These are phyloP conservation scores for Spodoptera exigua DNA, from an alignment of 2,888 invertebrate genomes.

Conservation along the genomic window DNA sequence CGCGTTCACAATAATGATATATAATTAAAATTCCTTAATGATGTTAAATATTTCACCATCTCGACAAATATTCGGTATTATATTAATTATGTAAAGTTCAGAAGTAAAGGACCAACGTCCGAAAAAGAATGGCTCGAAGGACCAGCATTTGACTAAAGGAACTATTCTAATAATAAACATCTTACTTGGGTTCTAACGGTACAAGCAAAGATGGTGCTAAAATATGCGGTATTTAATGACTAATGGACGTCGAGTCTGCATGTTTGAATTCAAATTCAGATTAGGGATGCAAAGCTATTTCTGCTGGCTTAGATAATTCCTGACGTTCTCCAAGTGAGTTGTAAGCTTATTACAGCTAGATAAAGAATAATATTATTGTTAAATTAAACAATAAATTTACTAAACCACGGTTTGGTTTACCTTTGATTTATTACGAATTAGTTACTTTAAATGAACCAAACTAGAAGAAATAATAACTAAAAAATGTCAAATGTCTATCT, in stretches of 20 bases:
- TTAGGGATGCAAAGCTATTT: slow-evolving; percentile 11
- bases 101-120: not conserved
- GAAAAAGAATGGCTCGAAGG: no score
- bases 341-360: not conserved
- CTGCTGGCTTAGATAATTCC: not conserved
- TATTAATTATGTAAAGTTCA: not conserved
- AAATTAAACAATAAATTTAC: not conserved
- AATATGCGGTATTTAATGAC: slow-evolving; percentile 41
- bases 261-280: slow-evolving; percentile 36
- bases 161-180: slow-evolving; percentile 33
- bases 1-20: no score
- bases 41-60: no score
- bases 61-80: not conserved
- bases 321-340: not conserved
- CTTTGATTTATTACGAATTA: no score
- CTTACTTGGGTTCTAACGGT: slow-evolving; percentile 41
- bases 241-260: slow-evolving; percentile 28
- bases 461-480: no score
- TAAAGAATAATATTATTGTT: no score
- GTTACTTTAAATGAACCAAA: no score
- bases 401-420: not conserved
- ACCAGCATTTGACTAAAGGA: slow-evolving; percentile 2
- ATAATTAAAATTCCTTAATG: not conserved
- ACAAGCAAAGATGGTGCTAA: slow-evolving; percentile 38
- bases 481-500: no score